phyloP scores from a whole-genome alignment of 1,140 invertebrate genomes.

The Orussus abietinus region DNA sequence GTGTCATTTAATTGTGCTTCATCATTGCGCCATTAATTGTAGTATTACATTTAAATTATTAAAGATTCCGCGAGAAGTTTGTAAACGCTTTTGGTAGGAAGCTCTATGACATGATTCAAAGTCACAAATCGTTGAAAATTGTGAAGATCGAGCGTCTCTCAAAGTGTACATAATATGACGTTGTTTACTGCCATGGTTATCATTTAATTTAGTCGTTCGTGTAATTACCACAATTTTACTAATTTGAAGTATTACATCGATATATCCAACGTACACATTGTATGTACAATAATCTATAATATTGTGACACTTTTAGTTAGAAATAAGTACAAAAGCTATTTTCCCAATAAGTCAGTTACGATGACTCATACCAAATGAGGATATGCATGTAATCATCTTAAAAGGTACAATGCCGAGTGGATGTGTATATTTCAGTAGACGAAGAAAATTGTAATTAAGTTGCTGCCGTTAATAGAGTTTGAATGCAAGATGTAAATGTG shows the following conservation, averaged over 20 bases:
- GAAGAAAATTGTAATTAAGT: constrained; percentile 31
- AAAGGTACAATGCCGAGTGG: constrained; percentile 6
- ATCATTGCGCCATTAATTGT: constrained; percentile 7
- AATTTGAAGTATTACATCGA: constrained; percentile 31
- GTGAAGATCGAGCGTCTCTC: no score
- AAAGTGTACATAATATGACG: constrained; percentile 29
- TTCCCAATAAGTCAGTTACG: constrained; percentile 36
- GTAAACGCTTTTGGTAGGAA: no score
- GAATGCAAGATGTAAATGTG: constrained; percentile 17
- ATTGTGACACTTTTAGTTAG: constrained; percentile 25
- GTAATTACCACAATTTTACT: constrained; percentile 20
- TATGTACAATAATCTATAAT: constrained; percentile 17
- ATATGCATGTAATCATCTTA: constrained; percentile 30
- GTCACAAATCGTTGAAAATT: no score
- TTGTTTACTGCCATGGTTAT: constrained; percentile 35
- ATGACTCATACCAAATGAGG: constrained; percentile 39
- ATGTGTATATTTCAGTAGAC: constrained; percentile 10
- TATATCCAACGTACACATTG: constrained; percentile 22
- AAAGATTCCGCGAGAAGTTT: no score
- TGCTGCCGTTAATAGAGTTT: constrained; percentile 24
- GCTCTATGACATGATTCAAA: no score
- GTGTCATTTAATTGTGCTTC: no score
- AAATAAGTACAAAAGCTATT: constrained; percentile 41
- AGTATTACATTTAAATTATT: no score
- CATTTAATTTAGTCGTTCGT: constrained; percentile 20